Percentiles rank a stretch among this genome's conserved stretches.
Evolutionary conservation across 2,888 invertebrate genomes (phyloP).

Genomic region (Gastracanthus pulcherrimus): DNA sequence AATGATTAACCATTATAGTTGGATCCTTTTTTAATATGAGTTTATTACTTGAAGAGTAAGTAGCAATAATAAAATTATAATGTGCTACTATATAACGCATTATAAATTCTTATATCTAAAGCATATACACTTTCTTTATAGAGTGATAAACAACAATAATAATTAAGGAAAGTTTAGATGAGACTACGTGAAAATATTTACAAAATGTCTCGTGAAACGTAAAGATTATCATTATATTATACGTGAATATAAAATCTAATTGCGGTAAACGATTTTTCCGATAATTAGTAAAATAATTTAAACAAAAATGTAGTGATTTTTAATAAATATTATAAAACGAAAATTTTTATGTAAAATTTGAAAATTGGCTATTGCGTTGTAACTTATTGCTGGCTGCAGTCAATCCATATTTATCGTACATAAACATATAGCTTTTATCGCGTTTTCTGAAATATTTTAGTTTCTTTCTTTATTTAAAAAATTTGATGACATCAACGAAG

Average conservation of each 20-base stretch:
- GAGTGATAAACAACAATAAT: slow-evolving; percentile 27
- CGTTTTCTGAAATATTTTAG: too few relatives aligned
- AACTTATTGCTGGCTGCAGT: neutral
- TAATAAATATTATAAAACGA: slow-evolving; percentile 8
- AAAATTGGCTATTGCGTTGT: neutral
- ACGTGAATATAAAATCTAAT: neutral
- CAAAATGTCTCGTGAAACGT: slow-evolving; percentile 26
- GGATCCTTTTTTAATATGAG: neutral
- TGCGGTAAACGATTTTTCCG: neutral
- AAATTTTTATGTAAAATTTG: neutral
- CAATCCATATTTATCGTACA: neutral
- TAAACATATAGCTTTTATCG: too few relatives aligned
- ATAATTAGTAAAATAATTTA: slow-evolving; percentile 20
- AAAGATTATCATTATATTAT: neutral
- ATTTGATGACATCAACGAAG: neutral
- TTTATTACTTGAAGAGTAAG: slow-evolving; percentile 19
- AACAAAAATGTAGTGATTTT: neutral
- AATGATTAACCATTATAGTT: neutral
- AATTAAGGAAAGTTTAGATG: slow-evolving; percentile 15
- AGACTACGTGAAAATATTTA: slow-evolving; percentile 43
- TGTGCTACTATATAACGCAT: slow-evolving; percentile 13
- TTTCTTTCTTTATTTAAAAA: too few relatives aligned
- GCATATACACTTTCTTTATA: slow-evolving; percentile 31
- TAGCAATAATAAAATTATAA: neutral
- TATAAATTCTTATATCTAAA: slow-evolving; percentile 29